Conservation (phyloP, 2,888 invertebrate genomes). For the Drosophila nr. medialis region DNA sequence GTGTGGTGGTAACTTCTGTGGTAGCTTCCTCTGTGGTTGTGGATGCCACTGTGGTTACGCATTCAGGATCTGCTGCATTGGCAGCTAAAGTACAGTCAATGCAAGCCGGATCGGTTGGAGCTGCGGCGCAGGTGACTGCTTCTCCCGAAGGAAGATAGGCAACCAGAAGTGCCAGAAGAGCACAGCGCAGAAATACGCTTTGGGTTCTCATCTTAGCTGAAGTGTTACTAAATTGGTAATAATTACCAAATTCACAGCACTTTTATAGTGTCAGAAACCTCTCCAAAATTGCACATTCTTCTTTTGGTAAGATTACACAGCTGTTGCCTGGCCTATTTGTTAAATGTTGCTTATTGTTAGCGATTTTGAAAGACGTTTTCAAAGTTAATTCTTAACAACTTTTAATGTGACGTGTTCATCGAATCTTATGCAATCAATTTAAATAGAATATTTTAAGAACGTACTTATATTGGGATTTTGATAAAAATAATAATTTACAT, state of each 20-base stretch:
- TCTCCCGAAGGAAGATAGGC: constrained; percentile 6
- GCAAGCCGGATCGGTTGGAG: constrained; percentile 5
- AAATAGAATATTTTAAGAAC: background rate
- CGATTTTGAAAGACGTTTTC: background rate
- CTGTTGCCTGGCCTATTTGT: constrained; percentile 7
- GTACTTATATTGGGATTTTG: background rate
- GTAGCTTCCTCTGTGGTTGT: background rate
- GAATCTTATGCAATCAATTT: background rate
- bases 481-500: background rate
- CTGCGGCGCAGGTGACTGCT: constrained; percentile 21
- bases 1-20: no score
- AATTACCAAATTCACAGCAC: background rate
- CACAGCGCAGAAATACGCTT: constrained; percentile 6
- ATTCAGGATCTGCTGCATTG: constrained; percentile 5
- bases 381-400: background rate
- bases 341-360: background rate
- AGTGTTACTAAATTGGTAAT: background rate
- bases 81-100: constrained; percentile 4
- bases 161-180: constrained; percentile 17
- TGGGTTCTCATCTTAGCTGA: constrained; percentile 11
- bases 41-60: background rate
- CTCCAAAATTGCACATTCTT: no score
- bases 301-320: constrained; percentile 13
- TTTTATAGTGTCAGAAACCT: constrained; percentile 18
- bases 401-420: background rate